Evolutionary conservation across 2,113 vertebrate genomes (phyloP).

Genomic region (Caranx ignobilis): DNA sequence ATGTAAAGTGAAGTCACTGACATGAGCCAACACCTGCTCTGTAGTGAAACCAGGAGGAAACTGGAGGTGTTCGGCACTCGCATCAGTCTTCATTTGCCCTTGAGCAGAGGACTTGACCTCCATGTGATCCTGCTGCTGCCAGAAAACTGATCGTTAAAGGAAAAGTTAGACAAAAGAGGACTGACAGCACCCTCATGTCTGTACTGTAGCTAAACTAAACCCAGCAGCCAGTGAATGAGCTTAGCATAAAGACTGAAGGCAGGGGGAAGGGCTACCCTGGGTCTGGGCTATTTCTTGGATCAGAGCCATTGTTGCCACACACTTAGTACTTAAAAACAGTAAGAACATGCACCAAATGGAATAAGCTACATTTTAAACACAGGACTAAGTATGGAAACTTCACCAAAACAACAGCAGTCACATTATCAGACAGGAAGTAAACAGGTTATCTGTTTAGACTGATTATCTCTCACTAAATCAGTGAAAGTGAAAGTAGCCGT

Average conservation of each 20-base stretch:
- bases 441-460: neutral
- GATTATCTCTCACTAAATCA: neutral
- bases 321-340: too few relatives aligned
- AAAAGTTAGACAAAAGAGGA: neutral
- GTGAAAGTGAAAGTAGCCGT: neutral
- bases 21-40: constrained; percentile 18
- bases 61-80: neutral
- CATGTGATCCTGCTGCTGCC: neutral
- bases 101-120: neutral
- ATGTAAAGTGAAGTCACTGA: constrained; percentile 13
- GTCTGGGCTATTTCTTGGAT: neutral
- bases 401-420: neutral
- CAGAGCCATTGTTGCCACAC: neutral
- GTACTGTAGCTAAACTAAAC: neutral
- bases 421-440: neutral
- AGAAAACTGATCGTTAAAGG: neutral
- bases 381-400: neutral
- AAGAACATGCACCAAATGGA: neutral
- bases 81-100: neutral
- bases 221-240: neutral
- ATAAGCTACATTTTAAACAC: too few relatives aligned
- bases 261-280: neutral
- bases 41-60: constrained; percentile 14
- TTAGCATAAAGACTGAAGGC: neutral
- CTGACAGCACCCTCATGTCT: neutral